Conservation (phyloP, 1,140 invertebrate genomes). For the Bombyx mori region ASM3026992v2 NC_085126.1:4864001-4864500, state of each 20-base stretch:
- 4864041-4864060: neutral
- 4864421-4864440: slow-evolving; percentile 28
- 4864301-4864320: neutral
- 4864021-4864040: no score
- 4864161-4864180: slow-evolving; percentile 82
- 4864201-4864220: slow-evolving; percentile 64
- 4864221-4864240: slow-evolving; percentile 6
- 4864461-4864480: slow-evolving; percentile 39
- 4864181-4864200: slow-evolving; percentile 76
- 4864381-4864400: slow-evolving; percentile 10
- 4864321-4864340: no score
- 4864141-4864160: slow-evolving; percentile 85
- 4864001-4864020: no score
- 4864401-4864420: slow-evolving; percentile 21
- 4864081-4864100: slow-evolving; percentile 76
- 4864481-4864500: slow-evolving; percentile 37
- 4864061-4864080: slow-evolving; percentile 62
- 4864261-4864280: slow-evolving; percentile 2
- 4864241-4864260: neutral
- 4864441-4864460: slow-evolving; percentile 61
- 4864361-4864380: slow-evolving; percentile 22
- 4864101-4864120: slow-evolving; percentile 69
- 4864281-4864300: slow-evolving; percentile 2
- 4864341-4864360: slow-evolving; percentile 1
- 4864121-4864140: slow-evolving; percentile 79